These are phyloP conservation scores for Zaprionus gabonicus DNA, from an alignment of 1,140 invertebrate species.

Conservation along the genomic window DNA sequence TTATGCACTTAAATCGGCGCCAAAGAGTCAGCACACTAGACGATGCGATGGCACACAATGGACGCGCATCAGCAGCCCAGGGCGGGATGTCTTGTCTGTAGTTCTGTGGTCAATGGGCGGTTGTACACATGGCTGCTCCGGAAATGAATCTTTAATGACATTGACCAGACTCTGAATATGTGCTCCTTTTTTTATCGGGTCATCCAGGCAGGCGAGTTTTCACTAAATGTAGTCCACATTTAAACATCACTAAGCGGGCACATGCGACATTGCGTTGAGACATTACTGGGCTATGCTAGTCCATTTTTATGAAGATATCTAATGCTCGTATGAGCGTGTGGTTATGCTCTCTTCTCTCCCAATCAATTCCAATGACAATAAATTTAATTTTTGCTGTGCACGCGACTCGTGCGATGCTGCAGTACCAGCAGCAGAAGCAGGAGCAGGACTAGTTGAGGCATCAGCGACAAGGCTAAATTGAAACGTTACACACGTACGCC, in stretches of 20 bases:
- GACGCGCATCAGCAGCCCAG: constrained; percentile 56
- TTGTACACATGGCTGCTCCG: constrained; percentile 70
- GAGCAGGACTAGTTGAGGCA: not conserved
- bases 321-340: not conserved
- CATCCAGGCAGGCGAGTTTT: not conserved
- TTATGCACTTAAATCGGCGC: constrained; percentile 57
- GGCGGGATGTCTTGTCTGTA: constrained; percentile 30
- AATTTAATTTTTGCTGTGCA: constrained; percentile 80
- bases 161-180: constrained; percentile 53
- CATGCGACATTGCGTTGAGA: not conserved
- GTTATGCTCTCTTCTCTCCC: constrained; percentile 50
- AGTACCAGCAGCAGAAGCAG: constrained; percentile 2
- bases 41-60: constrained; percentile 52
- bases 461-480: constrained; percentile 60
- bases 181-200: constrained; percentile 39
- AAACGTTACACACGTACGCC: constrained; percentile 81
- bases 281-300: not conserved
- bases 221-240: not conserved
- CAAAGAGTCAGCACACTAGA: constrained; percentile 31
- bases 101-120: constrained; percentile 55
- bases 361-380: constrained; percentile 81
- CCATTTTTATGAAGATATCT: not conserved
- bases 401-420: constrained; percentile 53
- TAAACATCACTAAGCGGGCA: not conserved
- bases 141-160: constrained; percentile 79